phyloP scores from a whole-genome alignment of 2,113 vertebrate genomes.

The Mesoclemmys tuberculata region DNA sequence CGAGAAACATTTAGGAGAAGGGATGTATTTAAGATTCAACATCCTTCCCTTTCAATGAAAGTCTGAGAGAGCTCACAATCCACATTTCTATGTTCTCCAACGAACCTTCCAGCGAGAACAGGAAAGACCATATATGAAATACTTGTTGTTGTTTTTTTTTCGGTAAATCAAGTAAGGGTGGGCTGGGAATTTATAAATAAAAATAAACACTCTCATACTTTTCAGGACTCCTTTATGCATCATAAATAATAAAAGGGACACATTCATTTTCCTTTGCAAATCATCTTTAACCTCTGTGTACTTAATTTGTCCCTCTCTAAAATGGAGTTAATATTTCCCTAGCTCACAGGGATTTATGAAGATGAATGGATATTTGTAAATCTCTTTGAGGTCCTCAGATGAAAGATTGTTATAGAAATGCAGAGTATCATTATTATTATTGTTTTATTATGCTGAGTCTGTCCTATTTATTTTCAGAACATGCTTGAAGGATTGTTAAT shows the following conservation, averaged over 20 bases:
- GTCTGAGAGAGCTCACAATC: background rate
- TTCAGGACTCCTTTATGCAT: accelerated
- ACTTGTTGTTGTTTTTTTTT: background rate
- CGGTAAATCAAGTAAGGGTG: background rate
- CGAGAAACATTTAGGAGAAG: background rate
- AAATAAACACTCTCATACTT: background rate
- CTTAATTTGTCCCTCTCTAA: background rate
- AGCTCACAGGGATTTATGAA: background rate
- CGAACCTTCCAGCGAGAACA: background rate
- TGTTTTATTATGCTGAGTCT: background rate
- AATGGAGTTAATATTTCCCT: background rate
- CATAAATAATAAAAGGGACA: background rate
- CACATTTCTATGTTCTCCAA: background rate
- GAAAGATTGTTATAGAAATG: background rate
- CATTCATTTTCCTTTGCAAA: background rate
- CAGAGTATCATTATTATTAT: background rate
- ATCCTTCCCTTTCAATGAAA: background rate
- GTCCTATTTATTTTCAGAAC: constrained; percentile 77
- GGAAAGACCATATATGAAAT: background rate
- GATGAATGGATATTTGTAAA: background rate
- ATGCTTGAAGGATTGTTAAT: constrained; percentile 87
- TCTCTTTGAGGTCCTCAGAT: background rate
- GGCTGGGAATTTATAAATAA: background rate
- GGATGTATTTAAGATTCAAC: no score
- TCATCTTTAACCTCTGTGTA: background rate